Base-by-base conservation (phyloP, 1,140 invertebrate genomes). In the Anastatus disparis region DNA sequence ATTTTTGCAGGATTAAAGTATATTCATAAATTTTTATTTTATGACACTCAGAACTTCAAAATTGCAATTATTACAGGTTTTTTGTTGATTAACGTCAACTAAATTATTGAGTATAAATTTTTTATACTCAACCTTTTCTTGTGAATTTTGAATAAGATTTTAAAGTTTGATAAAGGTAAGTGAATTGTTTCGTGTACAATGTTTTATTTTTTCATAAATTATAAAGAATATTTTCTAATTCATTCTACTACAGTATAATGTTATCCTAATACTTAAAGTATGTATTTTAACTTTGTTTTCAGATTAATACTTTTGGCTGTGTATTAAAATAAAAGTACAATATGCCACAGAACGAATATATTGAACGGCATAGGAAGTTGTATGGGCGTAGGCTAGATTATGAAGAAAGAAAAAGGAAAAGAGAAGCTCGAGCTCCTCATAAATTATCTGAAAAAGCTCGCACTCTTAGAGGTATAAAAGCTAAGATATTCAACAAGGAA, bases 301-400 rank as follows among this genome's bases (percentile, higher is more conserved):
- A 56, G 50, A 24, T 56, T 35, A 10, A 46, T 7, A 48, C 4
- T 10, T 12, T 44, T 38, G 40, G 31, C 35, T 63, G 17, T 68
- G 22, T 9, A 9, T 46, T 40, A 68, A 64, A 13, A 24, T 20
- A 20, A 70, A 62, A 40, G 27, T 15, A 27, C 81, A 92, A 79
- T 78, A 98, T 98, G 98, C 98, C 98, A 77, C 98, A 99, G 88
- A 99, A 99, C 91, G 98, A 99, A 85, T 97, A 99, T 86, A 99
- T 99, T 86, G 98, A 99, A 78, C 90, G 98, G 58, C 95, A 97
- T 84, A 91, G 94, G 77, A 99, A 99, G 84, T 90, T 98, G 2
- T 93, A 98, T 88, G 98, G 98, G 78, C 90, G 95, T 71, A 91
- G 98, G 58, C 88, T 99, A 59, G 97, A 99, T 89, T 96, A 99